Evolutionary conservation across 2,797 vertebrate genomes (phyloP).

Genomic region (Ctenopoma kingsleyae): DNA sequence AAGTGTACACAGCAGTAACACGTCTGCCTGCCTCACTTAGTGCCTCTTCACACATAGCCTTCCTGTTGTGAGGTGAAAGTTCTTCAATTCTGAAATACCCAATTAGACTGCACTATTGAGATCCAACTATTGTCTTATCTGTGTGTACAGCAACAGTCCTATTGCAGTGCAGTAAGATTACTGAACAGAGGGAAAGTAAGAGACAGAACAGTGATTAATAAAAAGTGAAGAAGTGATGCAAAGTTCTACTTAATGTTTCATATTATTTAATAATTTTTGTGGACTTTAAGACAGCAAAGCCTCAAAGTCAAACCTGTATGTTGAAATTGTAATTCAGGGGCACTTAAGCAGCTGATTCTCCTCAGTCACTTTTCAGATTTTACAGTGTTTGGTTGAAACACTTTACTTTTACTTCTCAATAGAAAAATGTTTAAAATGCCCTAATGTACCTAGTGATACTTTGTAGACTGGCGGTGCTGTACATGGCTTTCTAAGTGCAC

Average conservation of each 20-base stretch:
- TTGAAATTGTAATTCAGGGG: constrained; percentile 7
- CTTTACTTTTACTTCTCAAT: too few species aligned
- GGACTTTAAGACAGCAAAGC: constrained; percentile 1
- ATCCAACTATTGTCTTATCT: too few species aligned
- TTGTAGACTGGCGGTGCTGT: constrained; percentile 1
- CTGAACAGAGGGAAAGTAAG: too few species aligned
- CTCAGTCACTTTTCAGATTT: background rate
- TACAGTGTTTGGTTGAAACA: too few species aligned
- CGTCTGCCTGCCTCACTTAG: constrained; percentile 1
- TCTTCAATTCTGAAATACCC: constrained; percentile 53
- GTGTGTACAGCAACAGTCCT: too few species aligned
- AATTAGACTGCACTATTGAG: constrained; percentile 41
- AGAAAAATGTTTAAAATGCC: background rate
- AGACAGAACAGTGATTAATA: background rate
- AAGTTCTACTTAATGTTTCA: background rate
- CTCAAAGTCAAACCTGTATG: constrained; percentile 17
- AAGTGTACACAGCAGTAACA: constrained; percentile 12
- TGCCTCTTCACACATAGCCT: constrained; percentile 17
- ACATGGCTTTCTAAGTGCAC: constrained; percentile 40
- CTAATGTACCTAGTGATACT: constrained; percentile 5
- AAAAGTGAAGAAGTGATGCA: background rate
- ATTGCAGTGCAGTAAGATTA: too few species aligned
- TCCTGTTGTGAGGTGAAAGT: constrained; percentile 31
- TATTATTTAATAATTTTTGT: background rate
- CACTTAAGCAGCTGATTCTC: background rate